Percentiles rank a stretch among this genome's conserved stretches.
Evolutionary conservation across 2,888 invertebrate genomes (phyloP).

Genomic region (Netelia melanura): DNA sequence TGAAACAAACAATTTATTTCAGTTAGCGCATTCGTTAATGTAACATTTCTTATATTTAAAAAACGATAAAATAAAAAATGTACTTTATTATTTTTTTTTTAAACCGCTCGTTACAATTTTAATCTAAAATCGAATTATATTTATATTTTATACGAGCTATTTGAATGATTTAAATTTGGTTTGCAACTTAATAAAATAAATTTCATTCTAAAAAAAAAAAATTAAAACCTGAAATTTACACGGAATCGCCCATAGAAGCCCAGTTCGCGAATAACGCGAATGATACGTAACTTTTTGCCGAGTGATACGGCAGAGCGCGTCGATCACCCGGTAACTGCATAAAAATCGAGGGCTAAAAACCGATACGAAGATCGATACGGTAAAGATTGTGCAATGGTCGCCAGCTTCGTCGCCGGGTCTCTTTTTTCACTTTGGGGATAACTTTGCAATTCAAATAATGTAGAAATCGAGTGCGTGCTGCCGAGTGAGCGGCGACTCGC

Average conservation of each 20-base stretch:
- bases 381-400: slow-evolving; percentile 49
- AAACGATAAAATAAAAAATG: too few relatives aligned
- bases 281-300: background rate
- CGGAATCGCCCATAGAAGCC: background rate
- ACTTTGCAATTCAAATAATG: slow-evolving; percentile 65
- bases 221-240: background rate
- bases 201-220: background rate
- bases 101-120: too few relatives aligned
- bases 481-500: slow-evolving; percentile 16
- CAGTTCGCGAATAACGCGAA: background rate
- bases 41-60: too few relatives aligned
- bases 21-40: too few relatives aligned
- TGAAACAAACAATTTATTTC: too few relatives aligned
- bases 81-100: too few relatives aligned
- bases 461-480: slow-evolving; percentile 61
- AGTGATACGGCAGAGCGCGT: background rate
- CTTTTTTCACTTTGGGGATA: slow-evolving; percentile 50
- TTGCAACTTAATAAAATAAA: background rate
- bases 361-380: slow-evolving; percentile 11
- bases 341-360: background rate
- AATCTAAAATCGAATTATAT: too few relatives aligned
- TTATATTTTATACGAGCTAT: too few relatives aligned
- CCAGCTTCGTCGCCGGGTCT: background rate
- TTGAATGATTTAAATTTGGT: too few relatives aligned
- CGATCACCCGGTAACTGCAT: slow-evolving; percentile 11